Percentiles rank a stretch among this genome's conserved stretches.
Evolutionary conservation across 2,888 invertebrate genomes (phyloP).

Genomic region (Dusona sp.): DNA sequence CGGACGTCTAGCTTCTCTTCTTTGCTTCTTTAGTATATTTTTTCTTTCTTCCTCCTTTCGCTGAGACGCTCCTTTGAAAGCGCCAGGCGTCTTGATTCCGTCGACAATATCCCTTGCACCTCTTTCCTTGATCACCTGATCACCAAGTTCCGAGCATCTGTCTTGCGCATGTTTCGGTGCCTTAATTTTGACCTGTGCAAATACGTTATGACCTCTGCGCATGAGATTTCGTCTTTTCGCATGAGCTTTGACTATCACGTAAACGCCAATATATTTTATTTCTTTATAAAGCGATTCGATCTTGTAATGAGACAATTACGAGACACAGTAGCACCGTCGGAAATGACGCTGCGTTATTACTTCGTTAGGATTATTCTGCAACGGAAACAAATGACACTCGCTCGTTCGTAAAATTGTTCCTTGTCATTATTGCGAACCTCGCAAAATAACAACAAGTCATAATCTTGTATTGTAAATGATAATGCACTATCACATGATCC

Average conservation of each 20-base stretch:
- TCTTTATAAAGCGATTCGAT: neutral
- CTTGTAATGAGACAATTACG: neutral
- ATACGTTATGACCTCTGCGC: neutral
- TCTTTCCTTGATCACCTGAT: constrained; percentile 45
- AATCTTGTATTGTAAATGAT: constrained; percentile 24
- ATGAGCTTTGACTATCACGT: neutral
- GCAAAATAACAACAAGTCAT: constrained; percentile 16
- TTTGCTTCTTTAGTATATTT: constrained; percentile 40
- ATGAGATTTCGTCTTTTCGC: neutral
- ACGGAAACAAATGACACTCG: constrained; percentile 53
- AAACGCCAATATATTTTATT: neutral
- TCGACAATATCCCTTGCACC: constrained; percentile 49
- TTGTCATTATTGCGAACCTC: constrained; percentile 15
- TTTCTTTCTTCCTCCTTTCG: constrained; percentile 17
- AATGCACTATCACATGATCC: constrained; percentile 30
- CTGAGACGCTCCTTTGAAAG: constrained; percentile 74
- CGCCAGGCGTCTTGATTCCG: constrained; percentile 54
- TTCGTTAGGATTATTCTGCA: constrained; percentile 66
- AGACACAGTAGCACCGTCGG: constrained; percentile 57
- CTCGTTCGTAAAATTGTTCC: constrained; percentile 36
- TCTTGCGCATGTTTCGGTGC: constrained; percentile 5
- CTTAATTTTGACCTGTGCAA: neutral
- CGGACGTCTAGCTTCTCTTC: constrained; percentile 70
- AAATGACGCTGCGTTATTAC: constrained; percentile 59
- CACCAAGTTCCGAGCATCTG: neutral